Percentiles rank a stretch among this genome's conserved stretches.
Conservation (phyloP, 2,113 vertebrate species). For the Nibea albiflora region DNA sequence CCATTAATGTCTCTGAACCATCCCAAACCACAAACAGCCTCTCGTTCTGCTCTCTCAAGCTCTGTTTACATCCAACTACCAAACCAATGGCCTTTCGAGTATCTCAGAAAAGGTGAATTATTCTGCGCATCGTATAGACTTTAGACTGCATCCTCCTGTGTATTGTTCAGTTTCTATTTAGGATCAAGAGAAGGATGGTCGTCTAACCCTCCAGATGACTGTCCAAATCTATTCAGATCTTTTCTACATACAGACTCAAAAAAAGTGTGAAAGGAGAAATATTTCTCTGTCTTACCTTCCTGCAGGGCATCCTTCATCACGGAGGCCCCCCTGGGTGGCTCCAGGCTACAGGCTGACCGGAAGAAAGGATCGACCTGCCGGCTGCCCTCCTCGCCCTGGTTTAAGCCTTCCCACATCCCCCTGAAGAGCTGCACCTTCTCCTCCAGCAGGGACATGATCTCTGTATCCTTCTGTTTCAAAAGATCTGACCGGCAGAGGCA, state of each 20-base stretch:
- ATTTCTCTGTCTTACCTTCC: conserved; percentile 86
- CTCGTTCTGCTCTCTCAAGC: background rate
- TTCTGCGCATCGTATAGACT: background rate
- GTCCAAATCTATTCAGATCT: background rate
- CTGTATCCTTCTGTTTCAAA: conserved; percentile 93
- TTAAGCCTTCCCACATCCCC: conserved; percentile 89
- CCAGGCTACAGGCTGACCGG: conserved; percentile 87
- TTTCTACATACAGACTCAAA: background rate
- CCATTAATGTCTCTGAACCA: conserved; percentile 15
- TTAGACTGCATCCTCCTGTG: background rate
- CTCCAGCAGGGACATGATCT: conserved; percentile 91
- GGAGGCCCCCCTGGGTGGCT: conserved; percentile 89
- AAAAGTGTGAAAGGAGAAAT: background rate
- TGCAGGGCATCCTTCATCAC: conserved; percentile 92
- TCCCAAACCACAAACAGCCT: conserved; percentile 5
- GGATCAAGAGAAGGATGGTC: too few relatives aligned
- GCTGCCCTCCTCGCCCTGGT: conserved; percentile 79
- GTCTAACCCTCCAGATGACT: background rate
- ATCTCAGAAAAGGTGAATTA: background rate
- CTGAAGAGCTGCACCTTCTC: conserved; percentile 94
- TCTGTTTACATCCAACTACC: conserved; percentile 8
- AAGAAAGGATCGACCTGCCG: conserved; percentile 84
- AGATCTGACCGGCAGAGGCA: conserved; percentile 83
- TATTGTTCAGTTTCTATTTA: background rate
- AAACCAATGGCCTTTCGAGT: conserved; percentile 7